phyloP scores from a whole-genome alignment of 2,113 vertebrate genomes.

The Scomber colias region DNA sequence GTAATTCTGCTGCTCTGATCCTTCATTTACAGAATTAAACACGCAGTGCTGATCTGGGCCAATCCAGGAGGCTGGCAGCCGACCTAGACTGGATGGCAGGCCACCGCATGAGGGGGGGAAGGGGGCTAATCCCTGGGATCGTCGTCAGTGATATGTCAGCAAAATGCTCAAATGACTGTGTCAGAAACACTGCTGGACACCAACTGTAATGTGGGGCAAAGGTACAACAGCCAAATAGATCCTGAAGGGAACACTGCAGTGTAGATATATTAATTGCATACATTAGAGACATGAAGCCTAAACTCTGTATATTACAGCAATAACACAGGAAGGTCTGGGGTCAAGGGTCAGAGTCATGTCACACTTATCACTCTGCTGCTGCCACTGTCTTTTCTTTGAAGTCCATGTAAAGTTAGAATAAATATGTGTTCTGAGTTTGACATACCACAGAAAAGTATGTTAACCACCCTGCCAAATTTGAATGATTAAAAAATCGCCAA shows the following conservation, averaged over 20 bases:
- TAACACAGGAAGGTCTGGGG: no score
- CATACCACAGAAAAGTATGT: no score
- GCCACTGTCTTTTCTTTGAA: no score
- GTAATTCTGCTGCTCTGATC: conserved; percentile 32
- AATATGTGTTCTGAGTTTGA: no score
- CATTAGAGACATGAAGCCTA: background rate
- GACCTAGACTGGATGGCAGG: conserved; percentile 21
- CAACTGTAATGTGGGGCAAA: conserved; percentile 9
- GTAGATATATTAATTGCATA: background rate
- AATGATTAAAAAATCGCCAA: no score
- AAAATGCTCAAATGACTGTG: conserved; percentile 11
- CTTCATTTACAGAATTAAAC: conserved; percentile 33
- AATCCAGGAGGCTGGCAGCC: conserved; percentile 38
- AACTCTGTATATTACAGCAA: no score
- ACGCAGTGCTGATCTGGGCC: conserved; percentile 23
- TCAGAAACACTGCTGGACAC: conserved; percentile 3
- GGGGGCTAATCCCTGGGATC: conserved; percentile 33
- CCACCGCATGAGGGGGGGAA: background rate
- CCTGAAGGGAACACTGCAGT: conserved; percentile 1
- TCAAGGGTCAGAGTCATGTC: no score
- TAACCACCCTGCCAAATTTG: no score
- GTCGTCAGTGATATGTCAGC: conserved; percentile 16
- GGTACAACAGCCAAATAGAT: background rate
- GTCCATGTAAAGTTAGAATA: no score
- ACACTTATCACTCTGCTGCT: no score